Evolutionary conservation across 2,113 vertebrate species (phyloP), one percentile per base, ranked within the genome.

Genomic region (Zosterops hypoxanthus): DNA sequence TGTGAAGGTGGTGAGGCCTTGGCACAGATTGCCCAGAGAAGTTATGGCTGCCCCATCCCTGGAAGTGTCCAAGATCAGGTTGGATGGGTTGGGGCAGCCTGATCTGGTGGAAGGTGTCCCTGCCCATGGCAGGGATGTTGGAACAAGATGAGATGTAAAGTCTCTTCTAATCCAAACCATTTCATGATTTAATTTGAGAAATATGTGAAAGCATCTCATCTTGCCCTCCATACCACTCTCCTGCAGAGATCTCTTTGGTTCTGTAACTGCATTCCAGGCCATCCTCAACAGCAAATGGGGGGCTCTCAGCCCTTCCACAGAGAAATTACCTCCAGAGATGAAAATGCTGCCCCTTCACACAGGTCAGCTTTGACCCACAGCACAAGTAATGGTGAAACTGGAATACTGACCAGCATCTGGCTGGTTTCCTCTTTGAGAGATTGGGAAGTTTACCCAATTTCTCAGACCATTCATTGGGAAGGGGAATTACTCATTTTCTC

Each of bases 101-200:
- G 60, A 3, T 0, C 0, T 14, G 2, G 19, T 44, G 36, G 36
- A n/a, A 59, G 33, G 7, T 16, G 25, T 26, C 50, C 50, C 25
- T 86, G 44, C 10, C 71, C 4, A 1, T 42, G 34, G 41, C 21
- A 64, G 25, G 11, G n/a, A 4, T 16, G 6, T 12, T 56, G 60
- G 60, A 60, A 46, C 3, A 6, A 44, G n/a, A 41, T 29, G 44
- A 60, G 8, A 11, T 53, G 24, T 10, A 22, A 68, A 24, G 20
- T 82, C 24, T 20, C 28, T 53, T 75, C 52, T 29, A 68, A 68
- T 11, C 16, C 39, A 60, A 82, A 60, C 7, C 10, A 25, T 75
- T 75, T 24, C 20, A 46, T n/a, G 13, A 59, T 70, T 90, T 59
- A 8, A 24, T 70, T 26, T 39, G 49, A 80, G 49, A 80, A 96